Conservation (phyloP, 92 coral and sea anemone species). For the Desmophyllum pertusum region DNA sequence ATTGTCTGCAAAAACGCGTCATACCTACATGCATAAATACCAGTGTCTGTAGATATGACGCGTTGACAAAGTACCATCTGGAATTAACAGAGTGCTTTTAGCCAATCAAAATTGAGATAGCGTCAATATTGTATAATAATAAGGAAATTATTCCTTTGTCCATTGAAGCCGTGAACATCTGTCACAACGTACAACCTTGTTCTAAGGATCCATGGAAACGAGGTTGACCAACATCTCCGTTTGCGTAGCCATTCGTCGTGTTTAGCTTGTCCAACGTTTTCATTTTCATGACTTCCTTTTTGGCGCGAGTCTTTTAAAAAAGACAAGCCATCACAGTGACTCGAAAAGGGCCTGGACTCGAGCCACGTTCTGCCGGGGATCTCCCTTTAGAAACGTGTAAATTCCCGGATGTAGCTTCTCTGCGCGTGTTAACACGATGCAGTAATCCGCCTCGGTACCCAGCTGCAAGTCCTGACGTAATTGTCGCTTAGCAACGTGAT, state of each 20-base stretch:
- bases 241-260: background rate
- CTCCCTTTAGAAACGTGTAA: constrained; percentile 88
- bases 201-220: background rate
- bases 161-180: too few species aligned
- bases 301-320: background rate
- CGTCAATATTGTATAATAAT: too few species aligned
- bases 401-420: constrained; percentile 93
- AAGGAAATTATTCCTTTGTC: too few species aligned
- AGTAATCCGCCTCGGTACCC: constrained; percentile 88
- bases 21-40: too few species aligned
- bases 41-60: too few species aligned
- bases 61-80: too few species aligned
- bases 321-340: constrained; percentile 36
- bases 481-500: constrained; percentile 75
- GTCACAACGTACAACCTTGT: background rate
- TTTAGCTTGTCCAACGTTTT: too few species aligned
- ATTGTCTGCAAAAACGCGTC: too few species aligned
- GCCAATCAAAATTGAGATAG: too few species aligned
- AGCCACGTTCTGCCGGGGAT: constrained; percentile 75
- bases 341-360: constrained; percentile 78
- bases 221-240: background rate
- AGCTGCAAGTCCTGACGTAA: constrained; percentile 88
- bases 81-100: too few species aligned
- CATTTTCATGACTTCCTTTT: background rate
- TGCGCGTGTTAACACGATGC: constrained; percentile 83